Base-by-base conservation (phyloP, 2,113 vertebrate species). In the Prochilodus magdalenae region DNA sequence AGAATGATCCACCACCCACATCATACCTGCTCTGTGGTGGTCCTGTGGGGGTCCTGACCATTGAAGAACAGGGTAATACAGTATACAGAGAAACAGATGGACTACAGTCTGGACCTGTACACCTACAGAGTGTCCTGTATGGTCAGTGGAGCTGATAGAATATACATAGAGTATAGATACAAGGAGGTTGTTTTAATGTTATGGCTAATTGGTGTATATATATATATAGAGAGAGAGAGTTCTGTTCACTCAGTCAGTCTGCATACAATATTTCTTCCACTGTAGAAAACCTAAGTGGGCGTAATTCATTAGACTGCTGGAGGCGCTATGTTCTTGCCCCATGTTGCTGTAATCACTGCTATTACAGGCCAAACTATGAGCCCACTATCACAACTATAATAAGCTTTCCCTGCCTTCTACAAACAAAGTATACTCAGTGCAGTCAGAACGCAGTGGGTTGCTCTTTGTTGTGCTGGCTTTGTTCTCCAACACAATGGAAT, bases 321-420 rank as follows among this genome's bases (percentile, higher is more conserved):
- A 55, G 29, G 59, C 26, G 15, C 16, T 24, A 12, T 57, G 13
- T 15, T 60, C 49, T 63, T 53, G 44, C 59, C 79, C 47, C 59
- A 66, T 55, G 71, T 22, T 81, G 71, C 60, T 53, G 22, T 74
- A 81, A 81, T 66, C 40, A 44, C 11, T 66, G 79, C 10, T 1
- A 12, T 55, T n/a, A 47, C 40, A 11, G 8, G 40, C 16, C 30
- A 8, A 65, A 53, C 63, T 6, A 7, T 51, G 47, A 72, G 44
- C 60, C 53, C 55, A 18, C 26, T 15, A 47, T 22, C 20, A n/a
- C 10, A 36, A 14, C 27, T 49, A 2, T 26, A 6, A 16, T 3
- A 30, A 26, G 13, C 49, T n/a, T 60, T 67, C n/a, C 18, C n/a
- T 0, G 1, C 7, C 30, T 12, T 59, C 5, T 7, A 6, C 3